Base-by-base conservation (phyloP, 2,888 invertebrate species). In the Ariolimax columbianus region DNA sequence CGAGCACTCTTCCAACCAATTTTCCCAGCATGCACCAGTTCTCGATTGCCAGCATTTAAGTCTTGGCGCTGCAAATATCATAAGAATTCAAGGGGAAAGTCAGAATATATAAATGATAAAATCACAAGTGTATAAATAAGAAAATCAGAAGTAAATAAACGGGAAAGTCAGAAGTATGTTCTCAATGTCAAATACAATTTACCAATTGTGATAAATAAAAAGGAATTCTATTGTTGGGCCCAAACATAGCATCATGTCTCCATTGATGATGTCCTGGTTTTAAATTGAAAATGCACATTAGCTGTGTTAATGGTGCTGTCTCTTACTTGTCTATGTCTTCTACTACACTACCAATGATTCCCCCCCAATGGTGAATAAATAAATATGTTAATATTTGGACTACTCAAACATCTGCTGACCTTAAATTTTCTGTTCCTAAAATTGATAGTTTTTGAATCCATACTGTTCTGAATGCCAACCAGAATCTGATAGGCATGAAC, bases 401-500 rank as follows among this genome's bases (percentile, higher is more conserved):
- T 19, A 30, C 17, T 33, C 1, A 2, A 47, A 43, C 43, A 73
- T 43, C 2, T n/a, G 73, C 89, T 75, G 70, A 94, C 94, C 92
- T 97, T 98, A 94, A 98, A 98, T 94, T 98, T 98, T 89, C 96
- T 96, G n/a, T 93, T 93, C 86, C 92, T 93, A 89, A 92, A 94
- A 96, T 96, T 88, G 33, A 96, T 96, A 0, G 97, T 97, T 94
- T 98, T 98, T 9, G 97, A 97, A 94, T 99, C 99, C 89, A 99
- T 97, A 89, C 97, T 95, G 93, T 97, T 96, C 94, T 97, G 98
- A 89, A 99, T 98, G 94, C 98, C 98, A 88, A 97, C 94, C 92
- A 98, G 97, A 84, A 97, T 96, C 93, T 98, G 97, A 91, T 97
- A 97, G 83, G 97, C 97, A 0, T 97, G 98, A 47, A 99, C 98